Conservation (phyloP, 2,113 vertebrate species). For the Corvus hawaiiensis region DNA sequence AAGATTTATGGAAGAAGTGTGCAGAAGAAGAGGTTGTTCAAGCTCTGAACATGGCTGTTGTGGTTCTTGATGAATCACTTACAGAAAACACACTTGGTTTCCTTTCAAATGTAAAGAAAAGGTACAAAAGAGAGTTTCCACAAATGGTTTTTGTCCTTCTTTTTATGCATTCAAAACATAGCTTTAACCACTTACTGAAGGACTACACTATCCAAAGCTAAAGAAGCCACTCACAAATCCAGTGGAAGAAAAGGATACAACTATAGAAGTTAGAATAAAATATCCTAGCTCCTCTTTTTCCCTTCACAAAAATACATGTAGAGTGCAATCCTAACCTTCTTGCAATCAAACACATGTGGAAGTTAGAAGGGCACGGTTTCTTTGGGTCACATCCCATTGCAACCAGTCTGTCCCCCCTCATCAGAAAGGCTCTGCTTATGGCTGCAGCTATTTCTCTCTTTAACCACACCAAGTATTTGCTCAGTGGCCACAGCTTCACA, state of each 20-base stretch:
- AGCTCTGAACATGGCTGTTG: neutral
- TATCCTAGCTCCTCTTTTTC: neutral
- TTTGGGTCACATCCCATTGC: neutral
- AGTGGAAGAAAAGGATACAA: conserved; percentile 27
- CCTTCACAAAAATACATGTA: neutral
- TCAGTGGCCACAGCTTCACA: neutral
- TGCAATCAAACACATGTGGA: neutral
- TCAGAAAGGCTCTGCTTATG: neutral
- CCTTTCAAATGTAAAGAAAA: conserved; percentile 34
- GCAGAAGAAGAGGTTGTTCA: neutral
- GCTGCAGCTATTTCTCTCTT: neutral
- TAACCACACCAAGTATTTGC: neutral
- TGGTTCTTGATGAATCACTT: neutral
- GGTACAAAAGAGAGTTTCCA: neutral
- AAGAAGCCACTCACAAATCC: neutral
- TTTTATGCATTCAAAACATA: conserved; percentile 15
- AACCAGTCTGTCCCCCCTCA: neutral
- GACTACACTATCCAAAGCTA: neutral
- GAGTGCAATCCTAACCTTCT: neutral
- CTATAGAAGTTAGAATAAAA: conserved; percentile 29
- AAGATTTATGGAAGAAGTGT: neutral
- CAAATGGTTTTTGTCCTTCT: conserved; percentile 13
- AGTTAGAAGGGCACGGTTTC: neutral
- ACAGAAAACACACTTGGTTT: neutral
- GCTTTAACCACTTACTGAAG: neutral